Percentiles rank a stretch among this genome's conserved stretches.
Evolutionary conservation across 2,797 vertebrate genomes (phyloP).

Genomic region (Amazonetta brasiliensis): DNA sequence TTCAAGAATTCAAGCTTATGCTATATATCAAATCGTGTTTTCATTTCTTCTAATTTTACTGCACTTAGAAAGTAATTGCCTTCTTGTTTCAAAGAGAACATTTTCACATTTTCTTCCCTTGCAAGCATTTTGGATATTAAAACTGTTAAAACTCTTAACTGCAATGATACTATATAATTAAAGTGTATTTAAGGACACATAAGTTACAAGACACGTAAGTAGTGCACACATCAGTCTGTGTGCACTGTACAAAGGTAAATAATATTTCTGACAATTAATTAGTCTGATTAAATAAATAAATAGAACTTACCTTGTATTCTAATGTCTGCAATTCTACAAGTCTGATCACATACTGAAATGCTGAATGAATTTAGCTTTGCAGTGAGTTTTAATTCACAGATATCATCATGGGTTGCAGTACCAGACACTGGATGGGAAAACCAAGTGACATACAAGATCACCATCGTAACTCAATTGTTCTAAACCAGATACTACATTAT

Average conservation of each 20-base stretch:
- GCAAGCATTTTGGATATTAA: neutral
- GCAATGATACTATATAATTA: neutral
- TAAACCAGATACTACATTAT: neutral
- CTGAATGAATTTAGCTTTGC: conserved; percentile 89
- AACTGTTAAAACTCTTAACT: neutral
- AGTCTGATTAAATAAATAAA: neutral
- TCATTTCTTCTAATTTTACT: neutral
- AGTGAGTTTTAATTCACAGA: conserved; percentile 86
- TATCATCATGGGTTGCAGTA: conserved; percentile 61
- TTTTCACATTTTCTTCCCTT: neutral
- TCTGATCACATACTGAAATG: conserved; percentile 89
- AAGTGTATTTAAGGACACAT: neutral
- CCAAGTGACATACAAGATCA: neutral
- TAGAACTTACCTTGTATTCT: conserved; percentile 87
- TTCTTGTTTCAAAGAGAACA: neutral
- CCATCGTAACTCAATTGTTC: neutral
- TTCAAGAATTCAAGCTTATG: neutral
- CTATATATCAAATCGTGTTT: neutral
- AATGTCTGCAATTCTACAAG: conserved; percentile 89
- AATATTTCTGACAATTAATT: neutral
- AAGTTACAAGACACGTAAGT: neutral
- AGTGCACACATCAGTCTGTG: neutral
- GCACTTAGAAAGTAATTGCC: neutral
- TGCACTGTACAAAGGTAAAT: neutral
- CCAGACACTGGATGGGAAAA: conserved; percentile 71